phyloP scores from a whole-genome alignment of 2,113 vertebrate genomes.

The Odocoileus virginianus region DNA sequence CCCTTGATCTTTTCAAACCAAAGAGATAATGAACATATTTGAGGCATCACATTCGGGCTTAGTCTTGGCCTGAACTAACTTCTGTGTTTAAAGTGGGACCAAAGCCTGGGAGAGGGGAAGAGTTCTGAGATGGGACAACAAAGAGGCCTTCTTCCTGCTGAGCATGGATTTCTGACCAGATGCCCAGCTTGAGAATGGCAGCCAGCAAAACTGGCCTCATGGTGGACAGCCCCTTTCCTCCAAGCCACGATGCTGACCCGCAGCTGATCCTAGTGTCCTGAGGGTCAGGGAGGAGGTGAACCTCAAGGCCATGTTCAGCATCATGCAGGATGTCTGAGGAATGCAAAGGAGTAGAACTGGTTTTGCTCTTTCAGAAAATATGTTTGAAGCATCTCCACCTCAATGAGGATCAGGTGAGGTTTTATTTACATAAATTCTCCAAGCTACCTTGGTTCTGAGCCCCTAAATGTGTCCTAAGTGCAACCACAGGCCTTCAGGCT shows the following conservation, averaged over 20 bases:
- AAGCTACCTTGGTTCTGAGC: background rate
- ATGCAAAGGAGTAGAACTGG: background rate
- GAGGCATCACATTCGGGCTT: background rate
- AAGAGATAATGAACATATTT: background rate
- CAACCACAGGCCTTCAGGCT: background rate
- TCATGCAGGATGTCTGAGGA: background rate
- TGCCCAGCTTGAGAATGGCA: background rate
- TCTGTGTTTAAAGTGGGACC: background rate
- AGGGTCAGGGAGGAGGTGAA: background rate
- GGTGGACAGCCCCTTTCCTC: background rate
- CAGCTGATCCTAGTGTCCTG: background rate
- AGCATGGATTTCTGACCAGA: background rate
- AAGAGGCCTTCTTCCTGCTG: background rate
- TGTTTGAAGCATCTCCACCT: background rate
- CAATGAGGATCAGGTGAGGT: background rate
- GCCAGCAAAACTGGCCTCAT: background rate
- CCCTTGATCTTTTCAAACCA: conserved; percentile 6
- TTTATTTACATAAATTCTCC: background rate
- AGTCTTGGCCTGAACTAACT: background rate
- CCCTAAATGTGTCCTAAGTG: background rate
- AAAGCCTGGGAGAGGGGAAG: background rate
- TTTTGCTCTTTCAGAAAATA: background rate
- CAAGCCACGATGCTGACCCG: background rate
- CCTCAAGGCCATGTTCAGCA: background rate
- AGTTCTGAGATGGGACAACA: background rate